These are phyloP conservation scores for Brienomyrus brachyistius DNA, from an alignment of 2,113 vertebrate species.

Conservation along the genomic window DNA sequence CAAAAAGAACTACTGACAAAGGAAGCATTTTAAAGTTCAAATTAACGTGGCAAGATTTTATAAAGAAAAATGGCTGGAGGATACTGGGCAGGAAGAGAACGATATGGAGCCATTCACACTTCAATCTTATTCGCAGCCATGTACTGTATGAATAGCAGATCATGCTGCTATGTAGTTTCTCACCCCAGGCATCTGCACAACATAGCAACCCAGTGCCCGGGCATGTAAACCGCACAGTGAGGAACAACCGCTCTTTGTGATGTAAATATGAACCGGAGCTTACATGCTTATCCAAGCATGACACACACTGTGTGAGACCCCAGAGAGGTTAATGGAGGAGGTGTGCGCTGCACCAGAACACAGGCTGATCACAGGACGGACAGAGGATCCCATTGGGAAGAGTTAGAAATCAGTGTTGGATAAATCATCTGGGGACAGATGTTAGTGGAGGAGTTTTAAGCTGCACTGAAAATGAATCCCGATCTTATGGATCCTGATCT, in stretches of 20 bases:
- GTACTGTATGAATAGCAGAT: not conserved
- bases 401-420: not conserved
- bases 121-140: not conserved
- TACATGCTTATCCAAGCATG: not conserved
- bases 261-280: not conserved
- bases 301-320: not conserved
- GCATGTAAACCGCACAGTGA: not conserved
- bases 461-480: not conserved
- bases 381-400: not conserved
- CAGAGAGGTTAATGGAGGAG: not conserved
- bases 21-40: not conserved
- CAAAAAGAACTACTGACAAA: not conserved
- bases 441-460: not conserved
- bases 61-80: not conserved
- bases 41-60: not conserved
- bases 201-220: not conserved
- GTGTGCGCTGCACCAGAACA: not conserved
- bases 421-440: not conserved
- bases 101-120: not conserved
- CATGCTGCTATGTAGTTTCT: not conserved
- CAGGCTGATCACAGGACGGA: not conserved
- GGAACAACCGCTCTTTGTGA: not conserved
- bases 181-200: not conserved
- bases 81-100: not conserved
- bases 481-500: not conserved